Evolutionary conservation across 92 coral and sea anemone species (phyloP).

Genomic region (Porites rus): DNA sequence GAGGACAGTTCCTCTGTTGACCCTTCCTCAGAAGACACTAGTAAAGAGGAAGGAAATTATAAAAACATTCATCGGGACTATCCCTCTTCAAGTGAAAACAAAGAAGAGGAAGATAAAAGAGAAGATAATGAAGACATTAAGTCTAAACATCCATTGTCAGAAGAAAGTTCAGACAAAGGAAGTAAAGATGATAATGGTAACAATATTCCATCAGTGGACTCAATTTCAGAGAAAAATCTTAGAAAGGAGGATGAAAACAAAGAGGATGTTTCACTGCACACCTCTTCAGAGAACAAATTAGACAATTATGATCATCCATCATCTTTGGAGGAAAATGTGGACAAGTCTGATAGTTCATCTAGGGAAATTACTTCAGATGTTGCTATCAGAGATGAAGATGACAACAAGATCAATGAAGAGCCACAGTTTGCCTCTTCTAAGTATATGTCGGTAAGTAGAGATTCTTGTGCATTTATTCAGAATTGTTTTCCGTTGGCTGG

Average conservation of each 20-base stretch:
- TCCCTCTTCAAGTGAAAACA: too few relatives aligned
- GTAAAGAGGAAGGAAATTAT: background rate
- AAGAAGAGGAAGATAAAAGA: slow-evolving; percentile 5
- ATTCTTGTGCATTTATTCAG: too few relatives aligned
- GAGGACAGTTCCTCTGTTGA: slow-evolving; percentile 16
- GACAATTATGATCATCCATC: too few relatives aligned
- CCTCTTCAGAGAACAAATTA: too few relatives aligned
- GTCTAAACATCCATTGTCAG: background rate
- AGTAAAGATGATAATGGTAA: background rate
- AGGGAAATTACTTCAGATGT: background rate
- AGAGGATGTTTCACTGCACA: background rate
- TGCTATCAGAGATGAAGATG: background rate
- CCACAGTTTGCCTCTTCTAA: background rate
- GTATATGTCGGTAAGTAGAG: background rate
- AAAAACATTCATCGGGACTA: background rate
- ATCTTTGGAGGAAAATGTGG: too few relatives aligned
- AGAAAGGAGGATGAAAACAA: background rate
- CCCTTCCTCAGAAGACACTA: background rate
- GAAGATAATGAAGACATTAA: slow-evolving; percentile 13
- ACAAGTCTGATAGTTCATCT: background rate
- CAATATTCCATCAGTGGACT: background rate
- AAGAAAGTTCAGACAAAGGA: background rate
- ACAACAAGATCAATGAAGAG: background rate
- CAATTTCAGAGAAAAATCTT: background rate
- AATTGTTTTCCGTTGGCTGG: background rate